phyloP scores from a whole-genome alignment of 2,888 invertebrate genomes.

The Andrena minutula region DNA sequence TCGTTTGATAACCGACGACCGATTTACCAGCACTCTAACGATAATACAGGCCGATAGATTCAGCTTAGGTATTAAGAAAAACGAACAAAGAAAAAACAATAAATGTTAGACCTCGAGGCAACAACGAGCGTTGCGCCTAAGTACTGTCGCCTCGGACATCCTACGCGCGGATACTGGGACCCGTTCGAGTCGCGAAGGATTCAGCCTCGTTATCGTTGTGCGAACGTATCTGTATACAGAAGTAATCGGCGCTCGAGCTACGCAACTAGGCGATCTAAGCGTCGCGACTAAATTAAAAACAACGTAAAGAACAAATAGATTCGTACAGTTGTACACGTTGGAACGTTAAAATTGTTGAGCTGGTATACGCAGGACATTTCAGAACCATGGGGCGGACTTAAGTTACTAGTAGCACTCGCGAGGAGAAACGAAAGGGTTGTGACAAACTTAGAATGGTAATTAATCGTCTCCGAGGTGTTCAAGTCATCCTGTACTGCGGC shows the following conservation, averaged over 20 bases:
- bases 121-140: slow-evolving; percentile 16
- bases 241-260: slow-evolving; percentile 27
- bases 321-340: slow-evolving; percentile 32
- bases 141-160: background rate
- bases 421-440: no score
- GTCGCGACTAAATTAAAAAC: slow-evolving; percentile 31
- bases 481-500: no score
- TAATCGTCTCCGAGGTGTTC: no score
- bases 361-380: background rate
- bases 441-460: no score
- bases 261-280: slow-evolving; percentile 25
- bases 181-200: slow-evolving; percentile 5
- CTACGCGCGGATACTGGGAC: slow-evolving; percentile 27
- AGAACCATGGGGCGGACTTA: background rate
- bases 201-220: slow-evolving; percentile 47
- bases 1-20: slow-evolving; percentile 22
- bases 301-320: slow-evolving; percentile 26
- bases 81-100: background rate
- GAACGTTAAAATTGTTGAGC: slow-evolving; percentile 42
- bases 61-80: slow-evolving; percentile 33
- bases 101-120: slow-evolving; percentile 36
- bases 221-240: slow-evolving; percentile 36
- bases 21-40: slow-evolving; percentile 22
- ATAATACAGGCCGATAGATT: slow-evolving; percentile 53
- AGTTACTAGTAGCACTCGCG: no score